Base-by-base conservation (phyloP, 2,888 invertebrate genomes). In the Caenorhabditis becei region DNA sequence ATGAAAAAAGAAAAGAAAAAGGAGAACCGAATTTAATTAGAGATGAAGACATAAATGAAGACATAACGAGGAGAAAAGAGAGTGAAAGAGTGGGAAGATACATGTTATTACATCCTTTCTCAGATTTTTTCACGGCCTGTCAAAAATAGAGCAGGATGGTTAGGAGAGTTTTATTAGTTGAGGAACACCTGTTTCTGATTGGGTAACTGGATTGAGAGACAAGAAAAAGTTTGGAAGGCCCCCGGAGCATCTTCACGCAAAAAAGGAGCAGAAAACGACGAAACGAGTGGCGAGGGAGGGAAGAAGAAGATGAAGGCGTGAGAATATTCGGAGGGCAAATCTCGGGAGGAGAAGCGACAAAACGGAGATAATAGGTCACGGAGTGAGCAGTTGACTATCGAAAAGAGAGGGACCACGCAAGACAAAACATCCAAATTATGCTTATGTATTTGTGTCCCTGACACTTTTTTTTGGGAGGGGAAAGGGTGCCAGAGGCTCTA, bases 321-420 rank as follows among this genome's bases (percentile, higher is more conserved):
- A 75, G 75, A 75, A 75, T 75, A 75, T 75, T 75, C 41, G 54
- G 66, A 49, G 54, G 44, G 58, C 47, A 66, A 70, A 75, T 75
- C 66, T 75, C 53, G 51, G 59, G 49, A 65, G 49, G 44, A 66
- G 75, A 75, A 75, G 75, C 75, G 75, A 66, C 75, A 75, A 75
- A 75, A 75, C 59, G 61, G 61, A 66, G 75, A 75, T 75, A 75
- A 75, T 75, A 75, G 75, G 75, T 75, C 75, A 66, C 61, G 56
- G 59, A 66, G 61, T 49, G 59, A 58, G 53, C 58, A 56, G 56
- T 65, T 66, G 58, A 66, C 74, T 49, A 59, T 56, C 49, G 63
- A 74, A 44, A 47, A 58, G 54, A 58, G 32, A 23, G 47, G 53
- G 47, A 32, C 44, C 14, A 56, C 44, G 23, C 20, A 54, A 71